phyloP scores from a whole-genome alignment of 1,140 invertebrate species.

The Planococcus citri region DNA sequence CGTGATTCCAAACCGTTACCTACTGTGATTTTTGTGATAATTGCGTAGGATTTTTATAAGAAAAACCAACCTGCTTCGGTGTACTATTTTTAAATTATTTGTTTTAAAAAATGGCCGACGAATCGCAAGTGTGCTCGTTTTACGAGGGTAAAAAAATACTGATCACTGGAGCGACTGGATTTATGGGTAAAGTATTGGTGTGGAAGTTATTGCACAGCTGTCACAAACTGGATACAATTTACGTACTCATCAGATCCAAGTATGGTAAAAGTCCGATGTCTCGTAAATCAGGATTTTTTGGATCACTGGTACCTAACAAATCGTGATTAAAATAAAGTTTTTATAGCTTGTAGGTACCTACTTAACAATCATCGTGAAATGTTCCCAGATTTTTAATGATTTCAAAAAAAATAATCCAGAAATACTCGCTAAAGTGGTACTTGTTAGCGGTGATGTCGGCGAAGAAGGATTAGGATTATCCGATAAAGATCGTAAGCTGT shows the following conservation, averaged over 20 bases:
- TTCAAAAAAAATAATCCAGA: slow-evolving; percentile 49
- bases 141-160: slow-evolving; percentile 35
- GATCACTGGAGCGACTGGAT: slow-evolving; percentile 30
- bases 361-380: too few species aligned
- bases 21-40: too few species aligned
- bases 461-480: slow-evolving; percentile 48
- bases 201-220: slow-evolving; percentile 47
- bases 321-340: too few species aligned
- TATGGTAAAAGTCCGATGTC: background rate
- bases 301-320: slow-evolving; percentile 41
- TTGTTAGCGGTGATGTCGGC: slow-evolving; percentile 56
- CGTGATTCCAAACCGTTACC: too few species aligned
- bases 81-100: too few species aligned
- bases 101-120: background rate
- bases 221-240: slow-evolving; percentile 38
- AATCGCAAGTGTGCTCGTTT: background rate
- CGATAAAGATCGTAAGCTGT: slow-evolving; percentile 36
- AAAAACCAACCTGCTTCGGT: too few species aligned
- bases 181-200: slow-evolving; percentile 48
- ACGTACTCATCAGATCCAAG: slow-evolving; percentile 25
- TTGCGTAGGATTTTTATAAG: too few species aligned
- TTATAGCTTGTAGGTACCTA: too few species aligned
- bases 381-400: slow-evolving; percentile 57
- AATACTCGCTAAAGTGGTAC: slow-evolving; percentile 59
- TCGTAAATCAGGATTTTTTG: background rate